These are phyloP conservation scores for Tetrapedia diversipes DNA, from an alignment of 2,888 invertebrate species.

Conservation along the genomic window DNA sequence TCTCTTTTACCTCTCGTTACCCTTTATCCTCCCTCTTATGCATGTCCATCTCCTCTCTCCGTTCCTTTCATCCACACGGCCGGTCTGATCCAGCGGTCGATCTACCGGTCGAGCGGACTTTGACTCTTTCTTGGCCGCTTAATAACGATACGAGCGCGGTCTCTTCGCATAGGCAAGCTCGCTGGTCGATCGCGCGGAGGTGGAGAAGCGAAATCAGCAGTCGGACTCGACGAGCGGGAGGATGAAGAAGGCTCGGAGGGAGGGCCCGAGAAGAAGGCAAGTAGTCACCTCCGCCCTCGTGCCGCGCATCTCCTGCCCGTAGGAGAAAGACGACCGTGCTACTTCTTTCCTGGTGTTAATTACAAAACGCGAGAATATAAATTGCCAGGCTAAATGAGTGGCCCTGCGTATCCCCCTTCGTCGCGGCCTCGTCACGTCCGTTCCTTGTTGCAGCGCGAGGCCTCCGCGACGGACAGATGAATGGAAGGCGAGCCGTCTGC, in stretches of 20 bases:
- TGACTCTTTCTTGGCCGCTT: constrained; percentile 50
- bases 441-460: constrained; percentile 28
- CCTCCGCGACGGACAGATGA: constrained; percentile 61
- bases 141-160: constrained; percentile 57
- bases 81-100: no score
- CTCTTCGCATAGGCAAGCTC: constrained; percentile 43
- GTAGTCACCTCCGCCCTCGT: constrained; percentile 57
- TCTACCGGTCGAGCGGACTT: constrained; percentile 36
- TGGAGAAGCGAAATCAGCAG: constrained; percentile 54
- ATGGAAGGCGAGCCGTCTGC: constrained; percentile 57
- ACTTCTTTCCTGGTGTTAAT: constrained; percentile 80
- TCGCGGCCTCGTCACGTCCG: constrained; percentile 56
- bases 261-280: neutral
- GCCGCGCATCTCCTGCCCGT: constrained; percentile 53
- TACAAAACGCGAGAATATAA: constrained; percentile 80
- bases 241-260: constrained; percentile 14
- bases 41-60: constrained; percentile 22
- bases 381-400: constrained; percentile 78
- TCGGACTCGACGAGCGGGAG: constrained; percentile 12
- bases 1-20: constrained; percentile 55
- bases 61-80: constrained; percentile 56
- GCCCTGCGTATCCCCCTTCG: constrained; percentile 37
- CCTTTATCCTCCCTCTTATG: constrained; percentile 24
- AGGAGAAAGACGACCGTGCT: constrained; percentile 66
- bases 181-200: no score